phyloP scores from a whole-genome alignment of 2,797 vertebrate species.

The Tenualosa thibaudeaui region DNA sequence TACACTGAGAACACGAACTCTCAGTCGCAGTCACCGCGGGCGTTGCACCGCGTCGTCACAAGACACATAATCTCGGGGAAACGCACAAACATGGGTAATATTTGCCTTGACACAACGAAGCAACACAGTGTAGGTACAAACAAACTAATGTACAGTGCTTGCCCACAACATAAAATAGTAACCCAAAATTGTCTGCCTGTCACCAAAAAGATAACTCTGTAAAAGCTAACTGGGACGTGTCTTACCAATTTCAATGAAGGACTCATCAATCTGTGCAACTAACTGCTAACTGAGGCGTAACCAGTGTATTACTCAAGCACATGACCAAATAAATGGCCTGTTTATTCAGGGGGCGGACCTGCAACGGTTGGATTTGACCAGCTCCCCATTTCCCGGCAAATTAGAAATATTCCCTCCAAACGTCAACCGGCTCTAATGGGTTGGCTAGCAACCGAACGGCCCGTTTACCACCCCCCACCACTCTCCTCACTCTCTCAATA shows the following conservation, averaged over 20 bases:
- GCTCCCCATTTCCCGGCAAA: slow-evolving; percentile 1
- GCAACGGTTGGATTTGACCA: background rate
- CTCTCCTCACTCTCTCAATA: background rate
- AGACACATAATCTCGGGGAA: slow-evolving; percentile 14
- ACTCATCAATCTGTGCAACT: background rate
- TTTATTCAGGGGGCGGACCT: slow-evolving; percentile 16
- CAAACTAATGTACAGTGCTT: background rate
- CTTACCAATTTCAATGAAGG: background rate
- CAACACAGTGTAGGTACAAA: background rate
- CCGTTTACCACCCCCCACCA: background rate
- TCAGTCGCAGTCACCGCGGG: slow-evolving; percentile 16
- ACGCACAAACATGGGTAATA: slow-evolving; percentile 12
- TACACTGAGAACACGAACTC: background rate
- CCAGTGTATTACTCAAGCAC: background rate
- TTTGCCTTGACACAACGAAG: background rate
- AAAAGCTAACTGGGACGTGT: background rate
- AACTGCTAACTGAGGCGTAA: background rate
- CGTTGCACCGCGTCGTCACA: slow-evolving; percentile 6
- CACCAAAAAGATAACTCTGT: background rate
- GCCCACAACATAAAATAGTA: background rate
- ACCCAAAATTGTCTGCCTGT: background rate
- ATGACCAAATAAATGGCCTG: background rate
- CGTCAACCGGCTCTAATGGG: background rate
- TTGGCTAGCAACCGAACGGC: slow-evolving; percentile 8
- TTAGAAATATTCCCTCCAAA: slow-evolving; percentile 13